These are phyloP conservation scores for Pangasius djambal DNA, from an alignment of 2,797 vertebrate species.

Conservation along the genomic window DNA sequence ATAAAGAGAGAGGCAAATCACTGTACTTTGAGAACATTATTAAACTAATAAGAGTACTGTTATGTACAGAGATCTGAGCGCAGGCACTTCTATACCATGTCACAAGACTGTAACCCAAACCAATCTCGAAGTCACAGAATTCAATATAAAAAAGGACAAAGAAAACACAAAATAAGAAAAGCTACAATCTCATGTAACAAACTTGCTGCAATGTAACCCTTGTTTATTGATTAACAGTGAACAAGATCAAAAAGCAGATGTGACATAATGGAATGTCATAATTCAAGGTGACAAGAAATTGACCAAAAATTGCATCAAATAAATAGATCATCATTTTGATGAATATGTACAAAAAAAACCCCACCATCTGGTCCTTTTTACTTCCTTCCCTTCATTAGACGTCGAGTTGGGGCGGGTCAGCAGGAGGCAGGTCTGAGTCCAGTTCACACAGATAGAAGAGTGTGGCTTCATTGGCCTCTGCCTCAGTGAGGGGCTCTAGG, in stretches of 20 bases:
- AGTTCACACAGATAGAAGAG: conserved; percentile 95
- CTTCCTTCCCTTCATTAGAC: conserved; percentile 49
- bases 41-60: conserved; percentile 34
- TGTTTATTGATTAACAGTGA: conserved; percentile 5
- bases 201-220: conserved; percentile 25
- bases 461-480: conserved; percentile 87
- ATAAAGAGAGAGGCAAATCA: conserved; percentile 48
- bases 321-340: conserved; percentile 85
- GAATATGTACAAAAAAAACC: conserved; percentile 72
- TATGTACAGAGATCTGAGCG: conserved; percentile 38
- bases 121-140: conserved; percentile 3
- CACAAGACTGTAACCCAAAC: conserved; percentile 24
- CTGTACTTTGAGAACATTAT: conserved; percentile 40
- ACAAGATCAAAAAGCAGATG: conserved; percentile 16
- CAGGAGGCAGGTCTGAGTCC: conserved; percentile 77
- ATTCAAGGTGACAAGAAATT: conserved; percentile 13
- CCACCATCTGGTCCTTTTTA: conserved; percentile 38
- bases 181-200: background rate
- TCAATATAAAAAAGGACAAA: conserved; percentile 8
- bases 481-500: conserved; percentile 92
- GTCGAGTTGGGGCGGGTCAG: conserved; percentile 76
- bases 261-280: conserved; percentile 49
- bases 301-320: conserved; percentile 70
- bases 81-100: conserved; percentile 59
- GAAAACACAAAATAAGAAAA: background rate